These are phyloP conservation scores for Entomobrya multifasciata DNA, from an alignment of 2,888 invertebrate species.

Conservation along the genomic window DNA sequence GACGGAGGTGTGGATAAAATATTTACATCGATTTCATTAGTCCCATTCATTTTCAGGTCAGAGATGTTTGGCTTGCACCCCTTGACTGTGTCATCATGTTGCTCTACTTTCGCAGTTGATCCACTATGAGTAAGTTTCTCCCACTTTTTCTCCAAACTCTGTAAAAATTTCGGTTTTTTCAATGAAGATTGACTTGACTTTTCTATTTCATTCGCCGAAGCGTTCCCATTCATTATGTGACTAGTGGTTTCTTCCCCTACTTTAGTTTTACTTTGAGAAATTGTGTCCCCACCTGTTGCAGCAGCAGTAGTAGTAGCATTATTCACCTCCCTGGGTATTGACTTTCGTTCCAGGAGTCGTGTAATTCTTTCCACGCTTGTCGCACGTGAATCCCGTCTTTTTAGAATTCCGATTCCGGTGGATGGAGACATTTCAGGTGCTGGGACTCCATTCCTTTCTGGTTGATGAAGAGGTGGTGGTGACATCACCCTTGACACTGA, in stretches of 20 bases:
- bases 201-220: not conserved
- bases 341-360: conserved; percentile 76
- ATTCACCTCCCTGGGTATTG: conserved; percentile 70
- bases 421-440: not conserved
- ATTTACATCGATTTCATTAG: not conserved
- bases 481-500: conserved; percentile 67
- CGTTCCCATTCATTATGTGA: not conserved
- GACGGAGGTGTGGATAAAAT: not conserved
- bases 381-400: conserved; percentile 70
- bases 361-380: conserved; percentile 78
- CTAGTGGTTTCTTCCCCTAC: not conserved
- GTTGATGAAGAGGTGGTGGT: conserved; percentile 57
- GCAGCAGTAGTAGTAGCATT: not conserved
- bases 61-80: not conserved
- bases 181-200: not conserved
- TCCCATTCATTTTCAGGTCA: not conserved
- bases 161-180: conserved; percentile 85
- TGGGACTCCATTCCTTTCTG: conserved; percentile 1
- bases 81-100: not conserved
- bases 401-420: not conserved
- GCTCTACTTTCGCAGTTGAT: not conserved
- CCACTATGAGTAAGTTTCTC: conserved; percentile 84
- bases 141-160: conserved; percentile 87
- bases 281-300: not conserved
- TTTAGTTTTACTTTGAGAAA: not conserved